Percentiles rank a stretch among this genome's conserved stretches.
phyloP scores from a whole-genome alignment of 2,888 invertebrate genomes.

The Branchipolynoe longqiensis region DNA sequence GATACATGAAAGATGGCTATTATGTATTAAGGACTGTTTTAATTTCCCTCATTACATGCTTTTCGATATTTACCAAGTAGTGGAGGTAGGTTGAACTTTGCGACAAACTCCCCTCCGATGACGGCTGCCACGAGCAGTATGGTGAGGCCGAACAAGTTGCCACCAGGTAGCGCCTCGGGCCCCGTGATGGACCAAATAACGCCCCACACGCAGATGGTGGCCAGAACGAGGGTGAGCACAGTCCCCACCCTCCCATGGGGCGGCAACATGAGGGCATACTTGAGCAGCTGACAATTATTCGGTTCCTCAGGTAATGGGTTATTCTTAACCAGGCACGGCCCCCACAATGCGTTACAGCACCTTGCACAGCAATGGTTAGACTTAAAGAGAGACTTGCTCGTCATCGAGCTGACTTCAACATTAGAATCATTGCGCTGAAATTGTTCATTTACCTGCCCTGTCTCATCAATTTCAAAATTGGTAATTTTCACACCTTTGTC shows the following conservation, averaged over 20 bases:
- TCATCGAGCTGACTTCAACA: too few relatives aligned
- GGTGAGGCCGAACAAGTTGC: constrained; percentile 70
- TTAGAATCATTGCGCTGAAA: too few relatives aligned
- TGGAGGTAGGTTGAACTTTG: constrained; percentile 66
- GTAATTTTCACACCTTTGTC: too few relatives aligned
- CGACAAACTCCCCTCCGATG: constrained; percentile 66
- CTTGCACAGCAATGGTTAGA: background rate
- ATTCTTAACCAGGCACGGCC: constrained; percentile 5
- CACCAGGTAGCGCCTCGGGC: constrained; percentile 68
- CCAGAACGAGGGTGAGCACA: constrained; percentile 43
- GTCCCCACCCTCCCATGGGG: constrained; percentile 76
- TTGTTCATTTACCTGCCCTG: too few relatives aligned
- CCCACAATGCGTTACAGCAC: constrained; percentile 18
- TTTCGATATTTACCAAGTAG: constrained; percentile 68
- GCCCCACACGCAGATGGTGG: constrained; percentile 87
- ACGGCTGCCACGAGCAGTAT: constrained; percentile 65
- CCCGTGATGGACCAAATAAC: constrained; percentile 88
- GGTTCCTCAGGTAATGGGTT: constrained; percentile 12
- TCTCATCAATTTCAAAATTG: too few relatives aligned
- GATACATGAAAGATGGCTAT: too few relatives aligned
- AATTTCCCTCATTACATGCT: too few relatives aligned
- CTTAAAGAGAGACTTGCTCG: too few relatives aligned
- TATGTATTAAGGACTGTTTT: too few relatives aligned
- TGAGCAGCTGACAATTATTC: constrained; percentile 58
- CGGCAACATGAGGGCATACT: constrained; percentile 76